Base-by-base conservation (phyloP, 2,888 invertebrate genomes). In the Bombyx huttoni region DNA sequence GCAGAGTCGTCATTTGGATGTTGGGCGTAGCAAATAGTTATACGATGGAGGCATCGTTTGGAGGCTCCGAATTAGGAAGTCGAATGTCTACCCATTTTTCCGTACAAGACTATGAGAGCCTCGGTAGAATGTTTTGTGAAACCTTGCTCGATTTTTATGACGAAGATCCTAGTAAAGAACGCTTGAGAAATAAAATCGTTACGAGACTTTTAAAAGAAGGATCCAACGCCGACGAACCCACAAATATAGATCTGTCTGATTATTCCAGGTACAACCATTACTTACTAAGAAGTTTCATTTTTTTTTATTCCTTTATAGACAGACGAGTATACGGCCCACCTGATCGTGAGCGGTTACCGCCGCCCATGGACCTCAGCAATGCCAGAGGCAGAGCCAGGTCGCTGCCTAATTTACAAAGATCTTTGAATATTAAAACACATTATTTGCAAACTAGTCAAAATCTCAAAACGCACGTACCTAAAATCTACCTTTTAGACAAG, bases 11-110 rank as follows among this genome's bases (percentile, higher is more conserved):
- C 0, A 94, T 97, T 67, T 98, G 97, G 97, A 94, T 97, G 91
- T 92, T 98, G 91, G 98, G 98, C 33, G 95, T 98, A 49, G 93
- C 94, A 54, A 97, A 98, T 70, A 98, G 97, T 78, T 98, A 96
- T 74, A 98, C 98, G 6, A 92, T 98, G 91, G 98, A 98, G 86
- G 97, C 98, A 8, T 97, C 98, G 0, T 96, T 98, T 77, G 96
- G 96, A 51, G 98, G 98, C 9, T 95, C 97, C 2, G 93, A 93
- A 58, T 81, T 97, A 53, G 96, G 96, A 3, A 92, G 94, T 48
- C 91, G 95, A 72, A 90, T 91, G 63, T 94, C 94, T 7, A 95
- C 95, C 14, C 98, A 98, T 78, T 98, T 97, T 73, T 92, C 92
- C 34, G 92, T 92, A n/a, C 89, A 89, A 73, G 89, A 89, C 58